phyloP scores from a whole-genome alignment of 1,140 invertebrate genomes.

The Drosophila pseudoobscura region DNA sequence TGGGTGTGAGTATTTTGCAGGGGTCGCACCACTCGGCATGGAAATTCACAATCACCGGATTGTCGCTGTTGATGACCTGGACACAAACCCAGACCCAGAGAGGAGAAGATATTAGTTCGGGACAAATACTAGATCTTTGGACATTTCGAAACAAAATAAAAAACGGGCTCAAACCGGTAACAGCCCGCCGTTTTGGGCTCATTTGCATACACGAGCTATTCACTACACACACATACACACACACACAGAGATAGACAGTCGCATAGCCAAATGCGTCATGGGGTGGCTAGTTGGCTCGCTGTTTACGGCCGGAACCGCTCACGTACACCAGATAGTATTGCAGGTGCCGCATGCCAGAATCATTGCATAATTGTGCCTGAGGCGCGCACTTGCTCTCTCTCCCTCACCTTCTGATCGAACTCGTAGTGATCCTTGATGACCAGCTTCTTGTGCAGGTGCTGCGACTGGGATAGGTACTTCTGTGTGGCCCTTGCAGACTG shows the following conservation, averaged over 20 bases:
- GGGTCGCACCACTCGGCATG: slow-evolving; percentile 97
- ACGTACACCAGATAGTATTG: slow-evolving; percentile 53
- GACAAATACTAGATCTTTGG: no score
- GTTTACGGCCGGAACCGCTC: slow-evolving; percentile 27
- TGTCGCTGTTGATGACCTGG: slow-evolving; percentile 91
- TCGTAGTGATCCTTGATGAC: slow-evolving; percentile 82
- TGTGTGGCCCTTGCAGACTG: slow-evolving; percentile 55
- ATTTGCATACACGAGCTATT: slow-evolving; percentile 66
- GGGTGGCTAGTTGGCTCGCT: slow-evolving; percentile 10
- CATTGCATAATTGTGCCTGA: slow-evolving; percentile 48
- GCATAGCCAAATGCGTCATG: slow-evolving; percentile 41
- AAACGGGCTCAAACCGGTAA: slow-evolving; percentile 44
- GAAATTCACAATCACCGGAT: slow-evolving; percentile 93
- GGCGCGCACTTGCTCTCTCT: neutral
- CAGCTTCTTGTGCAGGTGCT: slow-evolving; percentile 60
- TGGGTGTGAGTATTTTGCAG: slow-evolving; percentile 96
- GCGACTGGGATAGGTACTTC: slow-evolving; percentile 72
- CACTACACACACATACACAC: neutral
- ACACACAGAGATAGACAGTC: slow-evolving; percentile 19
- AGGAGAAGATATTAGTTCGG: neutral
- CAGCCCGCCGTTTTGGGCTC: slow-evolving; percentile 15
- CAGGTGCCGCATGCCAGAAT: slow-evolving; percentile 21
- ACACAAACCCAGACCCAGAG: slow-evolving; percentile 4
- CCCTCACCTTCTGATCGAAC: slow-evolving; percentile 79
- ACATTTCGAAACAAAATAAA: neutral